Percentiles rank a stretch among this genome's conserved stretches.
Conservation (phyloP, 2,113 vertebrate species). For the Saccopteryx bilineata region DNA sequence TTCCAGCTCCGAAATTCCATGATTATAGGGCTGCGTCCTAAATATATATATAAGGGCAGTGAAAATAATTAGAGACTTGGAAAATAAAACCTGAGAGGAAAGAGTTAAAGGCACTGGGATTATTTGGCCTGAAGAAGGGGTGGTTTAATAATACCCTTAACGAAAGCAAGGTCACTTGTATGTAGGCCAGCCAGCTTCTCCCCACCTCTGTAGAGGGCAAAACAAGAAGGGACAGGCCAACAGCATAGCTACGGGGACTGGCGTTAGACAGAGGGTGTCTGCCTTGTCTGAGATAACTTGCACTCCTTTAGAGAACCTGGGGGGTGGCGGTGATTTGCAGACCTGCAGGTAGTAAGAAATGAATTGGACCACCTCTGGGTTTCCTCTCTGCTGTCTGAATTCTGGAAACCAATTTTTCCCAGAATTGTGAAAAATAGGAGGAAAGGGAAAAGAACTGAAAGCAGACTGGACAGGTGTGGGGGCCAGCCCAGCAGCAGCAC, state of each 20-base stretch:
- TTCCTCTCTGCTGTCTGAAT: background rate
- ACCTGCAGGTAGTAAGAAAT: background rate
- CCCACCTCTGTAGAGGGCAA: background rate
- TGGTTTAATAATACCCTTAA: conserved; percentile 32
- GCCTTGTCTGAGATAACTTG: background rate
- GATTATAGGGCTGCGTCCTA: conserved; percentile 43
- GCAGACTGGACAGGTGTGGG: background rate
- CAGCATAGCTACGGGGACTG: background rate
- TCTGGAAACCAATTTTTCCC: conserved; percentile 35
- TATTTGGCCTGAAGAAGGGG: conserved; percentile 57
- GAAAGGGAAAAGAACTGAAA: background rate
- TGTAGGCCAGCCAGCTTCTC: background rate
- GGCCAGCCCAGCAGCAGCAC: background rate
- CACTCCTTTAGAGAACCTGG: background rate
- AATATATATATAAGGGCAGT: conserved; percentile 27
- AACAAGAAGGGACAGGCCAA: background rate
- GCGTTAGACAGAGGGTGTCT: background rate
- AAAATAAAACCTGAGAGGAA: conserved; percentile 65
- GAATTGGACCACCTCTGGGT: background rate
- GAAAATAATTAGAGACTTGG: conserved; percentile 63
- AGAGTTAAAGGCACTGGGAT: conserved; percentile 42
- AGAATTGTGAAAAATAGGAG: background rate
- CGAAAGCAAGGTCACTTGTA: background rate
- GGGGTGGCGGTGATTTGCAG: background rate
- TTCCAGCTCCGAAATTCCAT: conserved; percentile 53